Conservation (phyloP, 2,888 invertebrate genomes). For the Eupithecia centaureata region DNA sequence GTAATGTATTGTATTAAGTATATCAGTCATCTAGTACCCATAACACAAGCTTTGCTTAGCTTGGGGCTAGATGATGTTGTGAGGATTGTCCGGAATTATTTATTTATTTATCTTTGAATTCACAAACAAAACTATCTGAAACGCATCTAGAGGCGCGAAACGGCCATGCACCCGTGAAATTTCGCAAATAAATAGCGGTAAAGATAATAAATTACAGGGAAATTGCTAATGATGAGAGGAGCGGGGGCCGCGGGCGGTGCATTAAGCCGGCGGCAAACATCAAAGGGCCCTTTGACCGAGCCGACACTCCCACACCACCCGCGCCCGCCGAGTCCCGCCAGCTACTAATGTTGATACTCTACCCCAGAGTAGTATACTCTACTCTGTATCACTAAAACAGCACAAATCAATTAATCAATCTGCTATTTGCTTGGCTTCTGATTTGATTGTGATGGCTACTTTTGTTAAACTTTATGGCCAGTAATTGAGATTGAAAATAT, state of each 20-base stretch:
- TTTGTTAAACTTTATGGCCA: constrained; percentile 5
- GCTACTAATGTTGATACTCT: constrained; percentile 50
- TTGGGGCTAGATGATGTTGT: too few species aligned
- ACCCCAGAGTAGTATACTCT: constrained; percentile 18
- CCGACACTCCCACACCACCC: constrained; percentile 79
- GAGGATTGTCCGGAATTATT: too few species aligned
- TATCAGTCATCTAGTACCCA: too few species aligned
- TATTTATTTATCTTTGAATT: too few species aligned
- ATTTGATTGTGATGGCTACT: constrained; percentile 44
- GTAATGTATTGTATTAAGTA: too few species aligned
- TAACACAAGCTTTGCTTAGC: too few species aligned
- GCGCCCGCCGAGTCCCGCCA: constrained; percentile 48
- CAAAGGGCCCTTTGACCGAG: constrained; percentile 83
- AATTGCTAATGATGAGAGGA: constrained; percentile 83
- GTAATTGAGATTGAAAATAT: constrained; percentile 10
- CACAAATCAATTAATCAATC: constrained; percentile 74
- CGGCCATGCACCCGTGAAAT: constrained; percentile 68
- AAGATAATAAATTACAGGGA: constrained; percentile 84
- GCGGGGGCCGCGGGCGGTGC: constrained; percentile 81
- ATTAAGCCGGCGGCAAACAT: constrained; percentile 84
- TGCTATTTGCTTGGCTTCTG: constrained; percentile 58
- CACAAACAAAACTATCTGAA: constrained; percentile 18
- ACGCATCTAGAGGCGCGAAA: constrained; percentile 53
- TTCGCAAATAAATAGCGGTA: constrained; percentile 81
- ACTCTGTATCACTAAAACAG: constrained; percentile 51